Conservation (phyloP, 2,888 invertebrate species). For the Muschampia plurimacula region DNA sequence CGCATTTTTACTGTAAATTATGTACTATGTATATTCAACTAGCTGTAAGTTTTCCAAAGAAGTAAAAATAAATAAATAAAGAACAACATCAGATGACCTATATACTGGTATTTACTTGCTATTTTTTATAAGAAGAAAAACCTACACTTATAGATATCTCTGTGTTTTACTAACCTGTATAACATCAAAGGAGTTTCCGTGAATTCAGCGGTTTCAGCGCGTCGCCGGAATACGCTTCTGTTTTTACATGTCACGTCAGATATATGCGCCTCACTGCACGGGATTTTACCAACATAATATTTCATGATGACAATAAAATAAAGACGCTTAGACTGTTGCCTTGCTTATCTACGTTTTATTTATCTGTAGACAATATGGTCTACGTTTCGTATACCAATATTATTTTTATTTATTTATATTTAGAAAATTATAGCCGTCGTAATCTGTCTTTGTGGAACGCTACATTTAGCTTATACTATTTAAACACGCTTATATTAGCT, state of each 20-base stretch:
- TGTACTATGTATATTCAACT: too few relatives aligned
- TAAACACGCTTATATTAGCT: too few relatives aligned
- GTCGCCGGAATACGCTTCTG: slow-evolving; percentile 20
- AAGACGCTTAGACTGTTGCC: background rate
- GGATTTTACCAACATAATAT: slow-evolving; percentile 14
- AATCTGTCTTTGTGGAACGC: too few relatives aligned
- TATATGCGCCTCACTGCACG: slow-evolving; percentile 25
- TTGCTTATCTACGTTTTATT: background rate
- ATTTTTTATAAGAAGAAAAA: background rate
- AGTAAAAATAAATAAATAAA: too few relatives aligned
- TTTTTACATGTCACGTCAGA: slow-evolving; percentile 26
- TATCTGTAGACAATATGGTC: background rate
- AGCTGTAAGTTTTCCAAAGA: too few relatives aligned
- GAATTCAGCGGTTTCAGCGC: slow-evolving; percentile 27
- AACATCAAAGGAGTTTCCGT: slow-evolving; percentile 36
- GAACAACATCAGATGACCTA: too few relatives aligned
- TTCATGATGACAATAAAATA: background rate
- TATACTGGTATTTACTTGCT: too few relatives aligned
- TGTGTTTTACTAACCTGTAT: slow-evolving; percentile 2
- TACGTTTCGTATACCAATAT: too few relatives aligned
- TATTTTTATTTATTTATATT: too few relatives aligned
- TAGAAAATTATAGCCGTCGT: too few relatives aligned
- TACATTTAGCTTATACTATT: too few relatives aligned
- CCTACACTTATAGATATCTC: background rate
- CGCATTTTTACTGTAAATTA: too few relatives aligned